Evolutionary conservation across 2,888 invertebrate genomes (phyloP).

Genomic region (Cephus spinipes): DNA sequence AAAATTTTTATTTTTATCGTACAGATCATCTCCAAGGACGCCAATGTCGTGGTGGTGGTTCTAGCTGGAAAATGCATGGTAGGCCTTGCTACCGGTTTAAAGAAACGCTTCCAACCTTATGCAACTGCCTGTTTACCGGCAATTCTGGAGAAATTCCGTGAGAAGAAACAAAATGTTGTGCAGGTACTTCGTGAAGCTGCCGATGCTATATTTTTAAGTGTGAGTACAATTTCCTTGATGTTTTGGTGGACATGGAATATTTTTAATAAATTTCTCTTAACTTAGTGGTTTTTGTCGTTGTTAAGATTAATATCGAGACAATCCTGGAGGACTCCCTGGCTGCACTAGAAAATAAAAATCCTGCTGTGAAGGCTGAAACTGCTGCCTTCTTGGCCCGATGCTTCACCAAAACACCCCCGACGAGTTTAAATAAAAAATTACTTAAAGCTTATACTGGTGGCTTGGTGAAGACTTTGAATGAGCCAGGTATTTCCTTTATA

Average conservation of each 20-base stretch:
- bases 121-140: constrained; percentile 81
- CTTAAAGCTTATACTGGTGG: constrained; percentile 84
- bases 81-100: constrained; percentile 85
- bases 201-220: constrained; percentile 86
- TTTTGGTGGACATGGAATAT: not conserved
- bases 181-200: constrained; percentile 87
- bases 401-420: constrained; percentile 83
- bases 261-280: constrained; percentile 1
- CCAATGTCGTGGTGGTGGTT: constrained; percentile 93
- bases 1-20: constrained; percentile 36
- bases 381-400: constrained; percentile 86
- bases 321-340: constrained; percentile 88
- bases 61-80: constrained; percentile 86
- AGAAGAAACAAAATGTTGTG: constrained; percentile 94
- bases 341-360: constrained; percentile 92
- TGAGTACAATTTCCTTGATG: constrained; percentile 66
- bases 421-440: constrained; percentile 88
- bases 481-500: constrained; percentile 71
- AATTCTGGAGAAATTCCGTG: constrained; percentile 95
- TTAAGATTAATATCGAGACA: constrained; percentile 82
- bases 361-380: constrained; percentile 88
- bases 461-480: constrained; percentile 82
- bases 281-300: not conserved
- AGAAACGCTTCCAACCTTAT: constrained; percentile 88
- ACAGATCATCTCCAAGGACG: constrained; percentile 91